Evolutionary conservation across 2,797 vertebrate species (phyloP).

Genomic region (Myotis myotis): DNA sequence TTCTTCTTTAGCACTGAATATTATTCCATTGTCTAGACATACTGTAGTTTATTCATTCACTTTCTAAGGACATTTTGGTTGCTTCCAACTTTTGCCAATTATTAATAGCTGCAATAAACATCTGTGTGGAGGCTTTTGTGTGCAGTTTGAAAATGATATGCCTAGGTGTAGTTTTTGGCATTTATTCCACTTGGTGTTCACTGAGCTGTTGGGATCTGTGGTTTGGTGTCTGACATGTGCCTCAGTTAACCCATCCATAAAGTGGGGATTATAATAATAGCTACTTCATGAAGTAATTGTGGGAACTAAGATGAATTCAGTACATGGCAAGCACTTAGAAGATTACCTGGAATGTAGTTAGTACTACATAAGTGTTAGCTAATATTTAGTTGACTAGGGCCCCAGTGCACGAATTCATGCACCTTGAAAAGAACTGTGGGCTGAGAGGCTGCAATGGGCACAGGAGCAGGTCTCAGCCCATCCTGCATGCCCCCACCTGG

Average conservation of each 20-base stretch:
- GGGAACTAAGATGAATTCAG: background rate
- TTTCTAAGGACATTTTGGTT: background rate
- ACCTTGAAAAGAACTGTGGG: no score
- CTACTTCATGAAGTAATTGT: background rate
- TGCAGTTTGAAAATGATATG: background rate
- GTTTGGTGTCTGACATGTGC: background rate
- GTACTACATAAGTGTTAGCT: background rate
- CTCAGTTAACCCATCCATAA: background rate
- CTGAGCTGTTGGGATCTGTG: background rate
- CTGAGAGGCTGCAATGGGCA: no score
- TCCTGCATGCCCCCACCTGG: no score
- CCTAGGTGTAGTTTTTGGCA: background rate
- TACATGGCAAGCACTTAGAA: background rate
- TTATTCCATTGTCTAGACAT: background rate
- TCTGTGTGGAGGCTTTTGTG: background rate
- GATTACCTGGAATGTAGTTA: background rate
- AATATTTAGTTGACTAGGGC: background rate
- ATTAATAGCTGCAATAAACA: background rate
- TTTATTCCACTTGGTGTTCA: background rate
- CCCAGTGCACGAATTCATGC: no score
- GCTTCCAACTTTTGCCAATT: background rate
- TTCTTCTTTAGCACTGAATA: background rate
- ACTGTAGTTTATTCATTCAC: background rate
- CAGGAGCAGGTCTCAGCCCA: no score
- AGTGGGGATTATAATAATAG: background rate